A percentile compares a stretch with the other conserved stretches of the same genome.
Conservation (phyloP, 37 sponge, comb jelly and placozoan genomes). For the Cliona cf. orientalis region DNA sequence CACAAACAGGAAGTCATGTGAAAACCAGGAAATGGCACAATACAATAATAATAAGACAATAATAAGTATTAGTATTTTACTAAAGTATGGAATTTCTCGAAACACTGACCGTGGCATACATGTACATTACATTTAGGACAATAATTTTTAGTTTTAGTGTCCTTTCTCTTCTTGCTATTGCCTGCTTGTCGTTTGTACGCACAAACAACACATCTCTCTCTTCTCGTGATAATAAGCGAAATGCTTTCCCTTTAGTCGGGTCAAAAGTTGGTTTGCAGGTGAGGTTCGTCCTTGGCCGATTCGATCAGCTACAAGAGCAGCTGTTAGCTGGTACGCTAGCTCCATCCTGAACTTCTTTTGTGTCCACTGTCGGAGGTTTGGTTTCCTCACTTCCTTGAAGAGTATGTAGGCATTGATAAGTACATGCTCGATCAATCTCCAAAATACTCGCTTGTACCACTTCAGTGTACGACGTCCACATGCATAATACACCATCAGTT, state of each 20-base stretch:
- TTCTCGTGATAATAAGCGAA: background rate
- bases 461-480: slow-evolving; percentile 7
- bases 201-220: slow-evolving; percentile 32
- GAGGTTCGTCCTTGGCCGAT: background rate
- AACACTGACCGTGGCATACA: slow-evolving; percentile 10
- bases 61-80: background rate
- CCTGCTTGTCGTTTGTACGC: background rate
- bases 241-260: slow-evolving; percentile 19
- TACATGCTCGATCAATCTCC: slow-evolving; percentile 9
- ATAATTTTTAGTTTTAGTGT: background rate
- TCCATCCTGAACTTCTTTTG: slow-evolving; percentile 14
- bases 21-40: background rate
- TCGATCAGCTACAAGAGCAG: background rate
- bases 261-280: background rate
- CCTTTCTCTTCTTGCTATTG: background rate
- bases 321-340: background rate
- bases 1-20: background rate
- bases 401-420: slow-evolving; percentile 18
- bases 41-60: background rate
- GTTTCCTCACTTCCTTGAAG: background rate
- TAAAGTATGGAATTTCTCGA: slow-evolving; percentile 1
- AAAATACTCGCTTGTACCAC: slow-evolving; percentile 32
- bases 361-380: background rate
- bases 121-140: slow-evolving; percentile 21
- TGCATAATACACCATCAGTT: background rate